Base-by-base conservation (phyloP, 2,113 vertebrate species). In the Meleagris gallopavo region DNA sequence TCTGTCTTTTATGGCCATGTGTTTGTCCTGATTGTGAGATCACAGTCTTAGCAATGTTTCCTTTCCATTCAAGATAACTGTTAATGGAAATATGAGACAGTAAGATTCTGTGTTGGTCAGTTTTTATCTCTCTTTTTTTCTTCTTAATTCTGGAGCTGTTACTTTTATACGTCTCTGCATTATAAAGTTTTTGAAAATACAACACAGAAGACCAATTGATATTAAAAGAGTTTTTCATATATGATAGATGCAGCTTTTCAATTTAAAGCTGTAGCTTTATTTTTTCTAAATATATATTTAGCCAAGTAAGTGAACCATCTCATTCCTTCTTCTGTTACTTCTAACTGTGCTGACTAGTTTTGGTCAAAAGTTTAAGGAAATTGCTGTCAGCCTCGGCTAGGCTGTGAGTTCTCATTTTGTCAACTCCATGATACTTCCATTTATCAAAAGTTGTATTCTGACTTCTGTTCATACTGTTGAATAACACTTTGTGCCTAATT, bases 31-130 rank as follows among this genome's bases (percentile, higher is more conserved):
- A 91, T 91, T 55, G 72, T 88, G 61, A 94, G 83, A 93, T 93
- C 38, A 9, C 55, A 70, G 43, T 94, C 95, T 85, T 64, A 89
- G 46, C 60, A n/a, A 10, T 22, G 72, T 90, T 95, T 96, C 93
- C 91, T 95, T 93, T 91, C 91, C 89, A 83, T 93, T 90, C 76
- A 41, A 90, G 86, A 94, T 94, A 72, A 90, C 75, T 83, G 69
- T 66, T 83, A 74, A 75, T 95, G 95, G 88, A 95, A 83, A 55
- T 71, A 50, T 83, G 87, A 94, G 88, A 71, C 91, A 71, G 79
- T 81, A 69, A 95, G 95, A 91, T 93, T 92, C 62, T 89, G 55
- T 40, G 17, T 86, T 75, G 77, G 67, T 62, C 43, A 55, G 1
- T 80, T 95, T 92, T 88, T 94, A 78, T 93, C 88, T 24, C 12